A percentile compares a stretch with the other conserved stretches of the same genome.
Conservation (phyloP, 2,113 vertebrate genomes). For the Strix uralensis region DNA sequence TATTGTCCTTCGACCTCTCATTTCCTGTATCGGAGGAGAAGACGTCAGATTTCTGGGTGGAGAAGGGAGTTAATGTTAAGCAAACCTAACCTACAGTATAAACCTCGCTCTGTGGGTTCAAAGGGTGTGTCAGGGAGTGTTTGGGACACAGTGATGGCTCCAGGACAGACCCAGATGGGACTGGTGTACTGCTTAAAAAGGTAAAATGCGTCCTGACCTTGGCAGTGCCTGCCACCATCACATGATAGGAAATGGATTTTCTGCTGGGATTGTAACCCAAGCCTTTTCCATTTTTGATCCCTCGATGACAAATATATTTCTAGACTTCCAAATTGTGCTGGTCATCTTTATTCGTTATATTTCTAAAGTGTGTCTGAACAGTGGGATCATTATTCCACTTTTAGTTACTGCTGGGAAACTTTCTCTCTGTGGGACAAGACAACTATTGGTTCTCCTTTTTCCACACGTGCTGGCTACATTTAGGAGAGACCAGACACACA, state of each 20-base stretch:
- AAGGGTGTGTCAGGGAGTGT: not conserved
- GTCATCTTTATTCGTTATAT: not conserved
- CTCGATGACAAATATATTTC: constrained; percentile 9
- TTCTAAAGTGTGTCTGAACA: not conserved
- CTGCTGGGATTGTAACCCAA: not conserved
- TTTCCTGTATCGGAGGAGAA: not conserved
- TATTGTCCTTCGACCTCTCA: not conserved
- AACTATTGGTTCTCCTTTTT: not conserved
- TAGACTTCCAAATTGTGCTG: not conserved
- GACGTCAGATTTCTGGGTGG: constrained; percentile 48
- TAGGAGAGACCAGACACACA: not conserved
- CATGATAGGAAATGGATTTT: not conserved
- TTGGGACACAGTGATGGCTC: not conserved
- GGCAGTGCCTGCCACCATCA: not conserved
- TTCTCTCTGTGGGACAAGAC: not conserved
- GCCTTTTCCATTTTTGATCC: not conserved
- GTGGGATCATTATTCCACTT: not conserved
- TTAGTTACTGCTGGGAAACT: not conserved
- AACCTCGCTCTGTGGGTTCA: not conserved
- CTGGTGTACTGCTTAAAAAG: not conserved
- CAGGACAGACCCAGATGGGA: not conserved
- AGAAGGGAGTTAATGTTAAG: not conserved
- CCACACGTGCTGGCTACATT: not conserved
- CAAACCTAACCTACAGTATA: not conserved
- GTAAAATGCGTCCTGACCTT: not conserved